phyloP scores from a whole-genome alignment of 2,113 vertebrate genomes.

The Cercopithecus mona region DNA sequence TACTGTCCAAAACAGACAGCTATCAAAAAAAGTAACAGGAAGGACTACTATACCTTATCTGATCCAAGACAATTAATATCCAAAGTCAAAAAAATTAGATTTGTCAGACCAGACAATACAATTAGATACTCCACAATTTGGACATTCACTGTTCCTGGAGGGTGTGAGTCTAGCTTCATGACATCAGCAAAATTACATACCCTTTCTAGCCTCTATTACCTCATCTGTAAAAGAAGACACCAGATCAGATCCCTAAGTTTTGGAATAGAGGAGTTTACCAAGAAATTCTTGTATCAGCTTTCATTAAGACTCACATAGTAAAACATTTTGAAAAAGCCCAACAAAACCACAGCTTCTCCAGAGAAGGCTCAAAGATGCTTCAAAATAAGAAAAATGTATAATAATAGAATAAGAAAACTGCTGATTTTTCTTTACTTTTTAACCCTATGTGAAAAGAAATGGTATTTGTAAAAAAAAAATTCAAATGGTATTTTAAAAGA shows the following conservation, averaged over 20 bases:
- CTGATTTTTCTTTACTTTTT: not conserved
- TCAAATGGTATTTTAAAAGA: too few relatives aligned
- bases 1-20: not conserved
- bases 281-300: conserved; percentile 64
- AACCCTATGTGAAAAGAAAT: not conserved
- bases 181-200: not conserved
- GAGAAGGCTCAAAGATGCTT: not conserved
- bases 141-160: not conserved
- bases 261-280: conserved; percentile 25
- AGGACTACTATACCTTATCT: not conserved
- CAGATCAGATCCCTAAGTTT: conserved; percentile 5
- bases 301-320: conserved; percentile 36
- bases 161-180: not conserved
- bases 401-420: not conserved
- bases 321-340: conserved; percentile 16
- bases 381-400: conserved; percentile 60
- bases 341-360: conserved; percentile 49
- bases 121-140: accelerated
- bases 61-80: not conserved
- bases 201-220: not conserved
- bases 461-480: too few relatives aligned
- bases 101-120: not conserved
- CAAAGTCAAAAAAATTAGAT: not conserved
- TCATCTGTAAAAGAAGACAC: not conserved
- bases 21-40: not conserved